Evolutionary conservation across 1,140 invertebrate species (phyloP), one percentile per base, ranked within the genome.

Genomic region (Rhagoletis zephyria): DNA sequence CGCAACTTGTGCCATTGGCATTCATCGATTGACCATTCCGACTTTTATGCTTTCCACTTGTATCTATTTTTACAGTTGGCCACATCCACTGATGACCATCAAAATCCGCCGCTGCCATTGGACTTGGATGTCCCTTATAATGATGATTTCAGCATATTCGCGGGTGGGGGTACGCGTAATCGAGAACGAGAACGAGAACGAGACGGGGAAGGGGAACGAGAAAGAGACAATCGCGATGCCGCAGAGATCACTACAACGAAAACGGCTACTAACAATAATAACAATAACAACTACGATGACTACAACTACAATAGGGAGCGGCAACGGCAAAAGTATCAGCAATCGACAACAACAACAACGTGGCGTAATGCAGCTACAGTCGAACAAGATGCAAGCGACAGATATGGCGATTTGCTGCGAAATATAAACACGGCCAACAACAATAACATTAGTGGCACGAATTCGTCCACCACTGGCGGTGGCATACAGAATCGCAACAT

Each of bases 51-150:
- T 65, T 56, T 1, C 67, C 48, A 74, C 70, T 45, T 87, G 30
- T 51, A 70, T 59, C 85, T 48, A 85, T 87, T 87, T 85, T 63
- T 88, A 19, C 65, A 88, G 87, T 67, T 88, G 85, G 65, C 65
- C 59, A 64, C 87, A 81, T 81, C 87, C 61, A 85, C 64, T 42
- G 85, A 87, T 85, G 87, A 86, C 70, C 94, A 95, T 89, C 94
- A 94, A 89, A 94, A 94, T 88, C 94, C 94, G 87, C 94, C 94
- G 90, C 90, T 95, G 92, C 94, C 94, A 89, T 93, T 95, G 92
- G 94, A 95, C 91, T 93, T 95, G 92, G 94, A 95, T 90, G 94
- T 95, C 88, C 94, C 94, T 87, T 95, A 95, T 89, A 95, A 95
- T 87, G 94, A 94, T 91, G 94, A 95, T 89, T 94, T 93, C 87